Evolutionary conservation across 2,113 vertebrate species (phyloP).

Genomic region (Melanerpes formicivorus): DNA sequence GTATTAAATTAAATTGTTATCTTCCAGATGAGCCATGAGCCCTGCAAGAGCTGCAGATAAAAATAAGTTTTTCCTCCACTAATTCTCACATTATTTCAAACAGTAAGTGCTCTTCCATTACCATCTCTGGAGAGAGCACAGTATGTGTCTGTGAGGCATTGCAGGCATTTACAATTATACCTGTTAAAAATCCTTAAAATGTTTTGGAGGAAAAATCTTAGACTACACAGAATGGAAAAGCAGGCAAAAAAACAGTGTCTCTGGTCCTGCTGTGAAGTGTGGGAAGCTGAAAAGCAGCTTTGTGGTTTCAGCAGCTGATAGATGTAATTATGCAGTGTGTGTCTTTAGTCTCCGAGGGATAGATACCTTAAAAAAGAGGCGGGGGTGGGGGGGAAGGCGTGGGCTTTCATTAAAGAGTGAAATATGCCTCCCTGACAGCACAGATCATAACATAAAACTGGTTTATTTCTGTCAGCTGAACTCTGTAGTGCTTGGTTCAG

Average conservation of each 20-base stretch:
- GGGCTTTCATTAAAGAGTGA: background rate
- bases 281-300: conserved; percentile 7
- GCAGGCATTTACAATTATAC: background rate
- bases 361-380: background rate
- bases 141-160: background rate
- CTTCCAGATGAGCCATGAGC: conserved; percentile 47
- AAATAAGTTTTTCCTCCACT: conserved; percentile 3
- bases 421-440: background rate
- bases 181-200: background rate
- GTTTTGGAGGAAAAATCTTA: background rate
- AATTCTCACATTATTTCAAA: conserved; percentile 23
- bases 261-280: background rate
- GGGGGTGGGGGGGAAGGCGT: background rate
- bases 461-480: conserved; percentile 1
- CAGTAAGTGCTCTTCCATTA: background rate
- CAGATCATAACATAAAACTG: background rate
- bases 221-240: background rate
- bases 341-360: conserved; percentile 19
- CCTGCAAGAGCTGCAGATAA: background rate
- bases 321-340: background rate
- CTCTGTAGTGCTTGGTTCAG: background rate
- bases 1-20: conserved; percentile 71
- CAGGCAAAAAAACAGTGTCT: background rate
- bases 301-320: background rate
- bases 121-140: background rate